A percentile compares a stretch with the other conserved stretches of the same genome.
phyloP scores from a whole-genome alignment of 2,797 vertebrate genomes.

The Scyliorhinus canicula region DNA sequence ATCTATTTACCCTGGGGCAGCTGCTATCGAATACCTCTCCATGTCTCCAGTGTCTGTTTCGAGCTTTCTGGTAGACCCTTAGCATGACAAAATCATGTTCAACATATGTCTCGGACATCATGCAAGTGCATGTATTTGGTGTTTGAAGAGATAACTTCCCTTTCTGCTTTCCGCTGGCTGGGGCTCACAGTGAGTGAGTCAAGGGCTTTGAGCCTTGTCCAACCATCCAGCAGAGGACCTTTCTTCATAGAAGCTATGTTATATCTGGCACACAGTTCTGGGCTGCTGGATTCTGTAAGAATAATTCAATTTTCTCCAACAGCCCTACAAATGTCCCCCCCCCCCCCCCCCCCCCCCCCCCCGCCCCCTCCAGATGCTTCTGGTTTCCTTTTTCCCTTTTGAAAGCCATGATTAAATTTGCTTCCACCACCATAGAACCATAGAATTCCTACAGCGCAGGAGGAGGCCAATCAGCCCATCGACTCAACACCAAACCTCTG shows the following conservation, averaged over 20 bases:
- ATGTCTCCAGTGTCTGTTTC: neutral
- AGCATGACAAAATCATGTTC: neutral
- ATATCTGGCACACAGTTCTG: neutral
- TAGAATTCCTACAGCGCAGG: too few relatives aligned
- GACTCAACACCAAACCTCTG: too few relatives aligned
- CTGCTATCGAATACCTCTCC: neutral
- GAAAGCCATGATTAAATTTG: neutral
- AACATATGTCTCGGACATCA: neutral
- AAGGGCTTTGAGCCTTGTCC: neutral
- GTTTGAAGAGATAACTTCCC: neutral
- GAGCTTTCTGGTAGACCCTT: neutral
- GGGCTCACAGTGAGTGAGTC: neutral
- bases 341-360: too few relatives aligned
- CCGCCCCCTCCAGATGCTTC: neutral
- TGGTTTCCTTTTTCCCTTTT: neutral
- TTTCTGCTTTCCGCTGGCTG: neutral
- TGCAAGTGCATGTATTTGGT: neutral
- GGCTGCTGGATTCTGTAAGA: neutral
- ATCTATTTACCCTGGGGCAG: constrained; percentile 1
- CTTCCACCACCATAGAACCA: too few relatives aligned
- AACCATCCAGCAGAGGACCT: neutral
- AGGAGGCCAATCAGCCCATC: too few relatives aligned
- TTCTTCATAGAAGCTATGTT: neutral
- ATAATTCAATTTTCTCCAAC: neutral
- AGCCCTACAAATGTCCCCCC: neutral